A percentile compares a stretch with the other conserved stretches of the same genome.
Evolutionary conservation across 2,113 vertebrate species (phyloP).

Genomic region (Mustela nigripes): DNA sequence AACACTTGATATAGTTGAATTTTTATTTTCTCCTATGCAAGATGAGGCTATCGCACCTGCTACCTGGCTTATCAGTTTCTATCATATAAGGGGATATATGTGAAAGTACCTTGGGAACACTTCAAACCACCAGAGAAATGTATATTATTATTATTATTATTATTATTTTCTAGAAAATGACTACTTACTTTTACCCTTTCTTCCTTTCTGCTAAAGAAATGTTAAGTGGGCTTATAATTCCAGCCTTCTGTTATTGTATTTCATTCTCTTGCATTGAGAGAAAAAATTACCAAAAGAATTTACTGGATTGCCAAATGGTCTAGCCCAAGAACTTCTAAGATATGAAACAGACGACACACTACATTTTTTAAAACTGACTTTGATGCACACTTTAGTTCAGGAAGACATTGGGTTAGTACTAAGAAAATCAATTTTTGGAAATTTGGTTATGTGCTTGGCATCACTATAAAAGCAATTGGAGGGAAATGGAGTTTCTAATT

Average conservation of each 20-base stretch:
- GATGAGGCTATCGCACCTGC: not conserved
- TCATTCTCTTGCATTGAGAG: not conserved
- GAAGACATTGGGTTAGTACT: not conserved
- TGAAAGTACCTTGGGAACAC: not conserved
- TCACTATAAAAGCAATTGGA: not conserved
- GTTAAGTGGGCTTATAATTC: not conserved
- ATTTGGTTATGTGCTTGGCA: constrained; percentile 6
- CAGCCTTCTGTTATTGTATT: not conserved
- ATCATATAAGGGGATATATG: not conserved
- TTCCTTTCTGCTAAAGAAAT: constrained; percentile 6
- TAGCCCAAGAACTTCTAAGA: not conserved
- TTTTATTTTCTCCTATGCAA: not conserved
- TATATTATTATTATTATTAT: not conserved
- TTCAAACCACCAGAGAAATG: not conserved
- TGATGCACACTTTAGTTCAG: not conserved
- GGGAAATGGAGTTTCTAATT: constrained; percentile 8
- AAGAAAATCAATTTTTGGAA: constrained; percentile 46
- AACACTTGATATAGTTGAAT: not conserved
- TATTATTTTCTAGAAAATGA: not conserved
- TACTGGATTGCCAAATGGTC: not conserved
- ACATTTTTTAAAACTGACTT: not conserved
- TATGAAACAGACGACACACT: not conserved
- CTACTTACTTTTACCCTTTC: not conserved
- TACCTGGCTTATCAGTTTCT: not conserved
- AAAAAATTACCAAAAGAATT: constrained; percentile 51